Conservation (phyloP, 2,113 vertebrate genomes). For the Brachirus orientalis region DNA sequence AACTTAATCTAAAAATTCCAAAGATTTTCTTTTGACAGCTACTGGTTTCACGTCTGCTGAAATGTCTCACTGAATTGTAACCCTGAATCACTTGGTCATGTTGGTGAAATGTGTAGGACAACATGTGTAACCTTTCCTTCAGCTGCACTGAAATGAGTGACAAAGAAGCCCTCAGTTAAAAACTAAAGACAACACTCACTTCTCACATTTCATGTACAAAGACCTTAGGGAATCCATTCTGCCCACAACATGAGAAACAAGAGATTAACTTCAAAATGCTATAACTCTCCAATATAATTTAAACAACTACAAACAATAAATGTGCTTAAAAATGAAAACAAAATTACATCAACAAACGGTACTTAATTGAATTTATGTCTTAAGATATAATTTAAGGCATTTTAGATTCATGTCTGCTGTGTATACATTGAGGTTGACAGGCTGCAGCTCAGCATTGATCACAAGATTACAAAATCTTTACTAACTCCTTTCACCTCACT, state of each 20-base stretch:
- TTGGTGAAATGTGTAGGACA: slow-evolving; percentile 41
- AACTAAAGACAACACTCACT: slow-evolving; percentile 51
- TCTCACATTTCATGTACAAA: slow-evolving; percentile 69
- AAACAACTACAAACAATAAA: slow-evolving; percentile 14
- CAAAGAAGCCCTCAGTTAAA: slow-evolving; percentile 48
- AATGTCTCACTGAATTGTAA: slow-evolving; percentile 12
- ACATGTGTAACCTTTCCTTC: slow-evolving; percentile 71
- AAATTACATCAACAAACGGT: slow-evolving; percentile 18
- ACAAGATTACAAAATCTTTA: slow-evolving; percentile 78
- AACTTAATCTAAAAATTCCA: slow-evolving; percentile 1
- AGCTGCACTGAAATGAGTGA: slow-evolving; percentile 55
- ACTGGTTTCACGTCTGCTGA: slow-evolving; percentile 15
- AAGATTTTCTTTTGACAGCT: slow-evolving; percentile 2
- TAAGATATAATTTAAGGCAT: slow-evolving; percentile 56
- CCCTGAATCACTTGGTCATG: slow-evolving; percentile 46
- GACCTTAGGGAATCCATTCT: slow-evolving; percentile 35
- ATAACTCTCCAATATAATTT: slow-evolving; percentile 9
- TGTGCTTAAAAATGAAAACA: neutral
- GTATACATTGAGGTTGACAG: slow-evolving; percentile 53
- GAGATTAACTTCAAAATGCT: slow-evolving; percentile 12
- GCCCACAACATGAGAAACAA: slow-evolving; percentile 22
- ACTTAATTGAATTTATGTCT: slow-evolving; percentile 48
- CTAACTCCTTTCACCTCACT: slow-evolving; percentile 69
- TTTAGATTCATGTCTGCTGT: slow-evolving; percentile 28
- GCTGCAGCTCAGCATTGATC: slow-evolving; percentile 67